Conservation (phyloP, 2,113 vertebrate species). For the Globicephala melas region DNA sequence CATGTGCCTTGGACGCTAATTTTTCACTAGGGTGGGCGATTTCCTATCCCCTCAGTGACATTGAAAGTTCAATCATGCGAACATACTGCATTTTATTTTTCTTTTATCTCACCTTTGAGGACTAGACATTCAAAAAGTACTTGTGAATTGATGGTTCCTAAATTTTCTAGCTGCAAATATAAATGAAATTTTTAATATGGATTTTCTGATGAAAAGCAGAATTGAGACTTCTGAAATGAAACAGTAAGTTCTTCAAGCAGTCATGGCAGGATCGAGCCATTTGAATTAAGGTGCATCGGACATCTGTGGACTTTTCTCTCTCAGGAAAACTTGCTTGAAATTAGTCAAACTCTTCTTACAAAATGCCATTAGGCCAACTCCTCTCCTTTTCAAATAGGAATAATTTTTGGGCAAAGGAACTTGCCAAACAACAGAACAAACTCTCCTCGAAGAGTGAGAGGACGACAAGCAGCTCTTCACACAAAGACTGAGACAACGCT, state of each 20-base stretch:
- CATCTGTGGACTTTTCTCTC: not conserved
- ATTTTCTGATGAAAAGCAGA: slow-evolving; percentile 43
- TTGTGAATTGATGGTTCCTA: not conserved
- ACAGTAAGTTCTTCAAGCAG: not conserved
- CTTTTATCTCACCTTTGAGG: not conserved
- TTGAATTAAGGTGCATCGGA: not conserved
- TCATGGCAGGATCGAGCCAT: not conserved
- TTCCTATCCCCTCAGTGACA: not conserved
- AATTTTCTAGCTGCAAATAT: slow-evolving; percentile 37
- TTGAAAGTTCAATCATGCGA: not conserved
- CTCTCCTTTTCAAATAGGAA: slow-evolving; percentile 23
- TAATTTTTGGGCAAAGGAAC: slow-evolving; percentile 26
- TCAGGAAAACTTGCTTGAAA: not conserved
- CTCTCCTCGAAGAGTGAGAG: slow-evolving; percentile 27
- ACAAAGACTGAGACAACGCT: not conserved
- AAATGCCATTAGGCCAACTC: not conserved
- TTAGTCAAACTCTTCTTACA: not conserved
- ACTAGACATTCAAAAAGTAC: not conserved
- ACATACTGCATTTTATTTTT: not conserved
- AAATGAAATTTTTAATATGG: slow-evolving; percentile 3
- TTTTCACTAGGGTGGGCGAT: not conserved
- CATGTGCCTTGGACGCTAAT: not conserved
- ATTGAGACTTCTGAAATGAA: not conserved
- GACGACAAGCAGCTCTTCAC: slow-evolving; percentile 43
- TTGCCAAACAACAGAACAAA: slow-evolving; percentile 33